Percentiles rank a stretch among this genome's conserved stretches.
phyloP scores from a whole-genome alignment of 2,888 invertebrate genomes.

The Bombylius major region DNA sequence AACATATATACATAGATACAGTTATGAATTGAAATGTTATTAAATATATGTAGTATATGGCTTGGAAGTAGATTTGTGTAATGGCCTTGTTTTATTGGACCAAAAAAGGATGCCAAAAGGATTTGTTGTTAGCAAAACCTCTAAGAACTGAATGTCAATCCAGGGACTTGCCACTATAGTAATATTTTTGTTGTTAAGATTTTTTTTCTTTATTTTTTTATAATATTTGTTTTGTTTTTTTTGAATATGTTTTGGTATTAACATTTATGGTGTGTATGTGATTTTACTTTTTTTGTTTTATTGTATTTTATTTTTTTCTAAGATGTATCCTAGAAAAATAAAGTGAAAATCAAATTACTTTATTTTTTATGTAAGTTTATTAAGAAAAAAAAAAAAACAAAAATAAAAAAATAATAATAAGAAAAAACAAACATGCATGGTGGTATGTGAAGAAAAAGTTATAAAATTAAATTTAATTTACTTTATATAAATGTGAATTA shows the following conservation, averaged over 20 bases:
- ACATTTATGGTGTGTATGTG: constrained; percentile 3
- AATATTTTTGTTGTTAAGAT: no score
- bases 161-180: constrained; percentile 8
- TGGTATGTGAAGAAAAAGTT: no score
- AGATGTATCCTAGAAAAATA: not conserved
- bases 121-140: constrained; percentile 15
- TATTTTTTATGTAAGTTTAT: not conserved
- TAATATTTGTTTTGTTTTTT: not conserved
- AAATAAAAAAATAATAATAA: no score
- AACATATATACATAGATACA: no score
- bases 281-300: no score
- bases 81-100: constrained; percentile 15
- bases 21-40: no score
- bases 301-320: no score
- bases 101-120: constrained; percentile 13
- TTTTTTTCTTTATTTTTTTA: no score
- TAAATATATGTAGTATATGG: not conserved
- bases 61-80: constrained; percentile 15
- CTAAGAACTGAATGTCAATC: constrained; percentile 14
- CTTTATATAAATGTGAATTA: no score
- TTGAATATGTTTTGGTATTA: constrained; percentile 3
- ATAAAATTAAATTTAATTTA: no score
- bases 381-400: no score
- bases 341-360: constrained; percentile 8
- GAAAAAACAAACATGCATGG: no score